Base-by-base conservation (phyloP, 37 sponge, comb jelly and placozoan genomes). In the Spongia lamella region DNA sequence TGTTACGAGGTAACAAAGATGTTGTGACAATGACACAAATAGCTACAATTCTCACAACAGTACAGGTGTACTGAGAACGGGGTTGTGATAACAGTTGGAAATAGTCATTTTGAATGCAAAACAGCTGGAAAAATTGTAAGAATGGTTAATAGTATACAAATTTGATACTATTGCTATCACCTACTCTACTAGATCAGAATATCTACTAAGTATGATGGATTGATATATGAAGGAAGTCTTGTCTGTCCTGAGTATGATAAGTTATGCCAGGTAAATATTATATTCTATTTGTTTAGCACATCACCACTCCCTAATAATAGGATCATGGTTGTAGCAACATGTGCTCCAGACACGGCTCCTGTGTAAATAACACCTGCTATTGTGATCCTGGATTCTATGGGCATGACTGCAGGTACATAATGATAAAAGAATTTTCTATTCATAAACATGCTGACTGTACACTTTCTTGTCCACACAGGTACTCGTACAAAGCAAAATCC, bases 371-470 rank as follows among this genome's bases (percentile, higher is more conserved):
- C 3, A 6, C 36, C n/a, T 86, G 86, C 38, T 27, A 59, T 58
- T 86, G 86, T 47, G 37, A 79, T 33, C 86, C 75, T 61, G 86
- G 86, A 20, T 86, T 79, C 86, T 73, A 63, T 60, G 86, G 86
- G 0, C 56, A 79, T 52, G 86, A 86, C 68, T 86, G 86, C 81
- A 74, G 76, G 83, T 83, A 32, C 33, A 56, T 2, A 51, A 6
- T 25, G 7, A 5, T 25, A 20, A 49, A 0, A 54, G n/a, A 26
- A 34, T 34, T 9, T 15, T 29, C 1, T 31, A 7, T 31, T 25
- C 37, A 24, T 31, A 37, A 31, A 20, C 66, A 36, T n/a, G 38
- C 34, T 66, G 33, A 21, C 37, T 27, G 2, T 39, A 5, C 37
- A 9, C 39, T 29, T 9, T 56, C 69, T n/a, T 59, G 7, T 27